Conservation (phyloP, 2,113 vertebrate genomes). For the Cebidichthys violaceus region DNA sequence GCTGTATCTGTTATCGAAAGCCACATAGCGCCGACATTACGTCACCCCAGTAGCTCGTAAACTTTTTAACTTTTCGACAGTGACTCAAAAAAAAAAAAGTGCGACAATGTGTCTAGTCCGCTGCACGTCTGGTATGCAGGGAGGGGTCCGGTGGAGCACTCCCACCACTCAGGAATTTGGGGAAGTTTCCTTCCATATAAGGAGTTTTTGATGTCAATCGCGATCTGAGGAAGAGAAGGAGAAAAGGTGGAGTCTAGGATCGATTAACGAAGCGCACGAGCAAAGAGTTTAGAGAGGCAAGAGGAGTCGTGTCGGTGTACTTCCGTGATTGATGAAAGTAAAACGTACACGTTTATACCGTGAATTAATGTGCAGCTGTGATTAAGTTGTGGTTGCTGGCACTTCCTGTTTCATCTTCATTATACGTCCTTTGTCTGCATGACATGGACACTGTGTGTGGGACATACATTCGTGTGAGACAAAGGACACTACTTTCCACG, state of each 20-base stretch:
- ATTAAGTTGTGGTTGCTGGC: neutral
- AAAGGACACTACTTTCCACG: neutral
- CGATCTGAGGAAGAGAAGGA: constrained; percentile 44
- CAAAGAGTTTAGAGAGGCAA: constrained; percentile 36
- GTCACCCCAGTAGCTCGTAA: constrained; percentile 67
- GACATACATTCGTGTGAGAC: neutral
- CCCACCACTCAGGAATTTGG: constrained; percentile 82
- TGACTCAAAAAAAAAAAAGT: constrained; percentile 70
- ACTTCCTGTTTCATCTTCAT: neutral
- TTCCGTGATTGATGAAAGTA: neutral
- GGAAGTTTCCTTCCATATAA: constrained; percentile 86
- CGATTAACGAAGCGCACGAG: constrained; percentile 38
- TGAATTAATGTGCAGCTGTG: neutral
- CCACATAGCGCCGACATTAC: constrained; percentile 56
- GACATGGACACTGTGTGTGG: neutral
- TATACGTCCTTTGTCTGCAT: neutral
- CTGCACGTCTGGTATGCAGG: constrained; percentile 74
- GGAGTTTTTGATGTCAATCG: constrained; percentile 86
- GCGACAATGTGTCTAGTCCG: constrained; percentile 51
- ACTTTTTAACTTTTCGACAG: constrained; percentile 31
- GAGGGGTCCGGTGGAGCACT: constrained; percentile 71
- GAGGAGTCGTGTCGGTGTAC: neutral
- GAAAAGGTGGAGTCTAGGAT: constrained; percentile 70
- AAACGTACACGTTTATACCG: accelerated
- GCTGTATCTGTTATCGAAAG: constrained; percentile 18